Base-by-base conservation (phyloP, 2,888 invertebrate genomes). In the Cryptophagus acutangulus region DNA sequence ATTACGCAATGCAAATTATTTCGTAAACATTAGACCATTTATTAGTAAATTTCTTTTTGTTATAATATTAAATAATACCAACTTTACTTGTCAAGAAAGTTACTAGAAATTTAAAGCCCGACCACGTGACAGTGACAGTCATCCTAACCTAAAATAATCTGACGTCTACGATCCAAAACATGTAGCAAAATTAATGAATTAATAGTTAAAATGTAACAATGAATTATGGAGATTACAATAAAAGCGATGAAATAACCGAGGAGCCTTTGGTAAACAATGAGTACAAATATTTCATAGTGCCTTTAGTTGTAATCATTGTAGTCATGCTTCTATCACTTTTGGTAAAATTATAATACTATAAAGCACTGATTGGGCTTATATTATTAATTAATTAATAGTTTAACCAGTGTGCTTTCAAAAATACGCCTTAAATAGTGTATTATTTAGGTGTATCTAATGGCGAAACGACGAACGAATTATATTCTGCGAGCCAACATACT, bases 401-500 rank as follows among this genome's bases (percentile, higher is more conserved):
- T 2, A 18, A 9, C n/a, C 12, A 31, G 3, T 3, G n/a, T 33
- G 40, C 34, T 39, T 43, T 28, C 16, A 29, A 29, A 8, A 17
- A 17, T 15, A 13, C 6, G 16, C 12, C 6, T 2, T 20, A 10
- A 24, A 33, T 35, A 24, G 14, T 14, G 8, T 29, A 24, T 18
- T 8, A 42, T 45, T 5, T 18, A 77, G 77, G 73, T 76, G 17
- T 68, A 75, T 47, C 63, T 74, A 36, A 69, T 76, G 58, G 71
- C 75, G 17, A 67, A 72, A 42, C 72, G 74, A 53, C 66, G 73
- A 41, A 71, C 77, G 54, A 59, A 79, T 51, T 78, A 78, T 48
- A 70, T 72, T 46, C 63, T 82, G 24, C 70, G 81, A 31, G 77
- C 79, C 55, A 77, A 78, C 56, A 66, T 82, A 29, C 76, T 82